Evolutionary conservation across 2,888 invertebrate species (phyloP), one percentile per base, ranked within the genome.

Genomic region (Crematogaster levior): DNA sequence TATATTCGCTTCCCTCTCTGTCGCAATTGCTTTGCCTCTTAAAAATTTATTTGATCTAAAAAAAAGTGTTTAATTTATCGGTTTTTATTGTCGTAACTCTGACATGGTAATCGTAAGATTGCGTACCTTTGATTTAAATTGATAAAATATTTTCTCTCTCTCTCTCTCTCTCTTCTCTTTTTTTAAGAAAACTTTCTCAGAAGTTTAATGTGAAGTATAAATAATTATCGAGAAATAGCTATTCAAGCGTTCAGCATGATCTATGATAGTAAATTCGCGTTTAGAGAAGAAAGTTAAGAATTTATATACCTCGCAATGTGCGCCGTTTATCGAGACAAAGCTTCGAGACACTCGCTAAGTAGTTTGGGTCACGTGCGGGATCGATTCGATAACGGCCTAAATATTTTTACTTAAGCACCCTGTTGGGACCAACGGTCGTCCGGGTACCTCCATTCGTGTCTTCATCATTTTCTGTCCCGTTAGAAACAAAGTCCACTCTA

Each of bases 311-410:
- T 68, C 30, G n/a, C 51, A 66, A 40, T 12, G 53, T 68, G 21
- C 48, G 56, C 70, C 56, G 30, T 77, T 18, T 27, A 74, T 73
- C 74, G 83, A 86, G 81, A 87, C 84, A 85, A 88, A 88, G 85
- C 85, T 82, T 80, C 82, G 68, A 80, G 68, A 51, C 30, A 77
- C 60, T 80, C 58, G 81, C 65, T 80, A 72, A 80, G 80, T 80
- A 80, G 80, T 48, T 80, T 18, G 80, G 60, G 80, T 80, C 80
- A 74, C 80, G 80, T 74, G 60, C 46, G 48, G 48, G 74, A 80
- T 80, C 80, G 79, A 89, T 88, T 87, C 85, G 87, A 82, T 90
- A 90, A 90, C 88, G 90, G 88, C 84, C 84, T 86, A 90, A 90
- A 80, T 80, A 80, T 90, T 90, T 89, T 86, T 84, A 84, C 66